phyloP scores from a whole-genome alignment of 2,888 invertebrate genomes.

The Tanytarsus gracilentus region DNA sequence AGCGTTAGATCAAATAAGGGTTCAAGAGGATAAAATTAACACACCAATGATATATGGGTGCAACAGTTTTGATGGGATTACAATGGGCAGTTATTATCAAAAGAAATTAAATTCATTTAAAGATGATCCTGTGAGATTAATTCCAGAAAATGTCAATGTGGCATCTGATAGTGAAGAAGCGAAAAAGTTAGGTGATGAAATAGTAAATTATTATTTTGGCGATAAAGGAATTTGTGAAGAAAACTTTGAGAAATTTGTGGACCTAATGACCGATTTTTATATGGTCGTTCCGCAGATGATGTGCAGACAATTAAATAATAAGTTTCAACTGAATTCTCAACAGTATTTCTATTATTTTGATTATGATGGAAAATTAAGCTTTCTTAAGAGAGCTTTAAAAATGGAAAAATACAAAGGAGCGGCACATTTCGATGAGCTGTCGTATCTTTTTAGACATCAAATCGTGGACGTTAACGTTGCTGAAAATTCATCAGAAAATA shows the following conservation, averaged over 20 bases:
- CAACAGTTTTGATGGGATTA: conserved; percentile 49
- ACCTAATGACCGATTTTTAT: conserved; percentile 46
- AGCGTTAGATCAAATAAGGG: conserved; percentile 44
- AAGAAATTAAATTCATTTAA: conserved; percentile 35
- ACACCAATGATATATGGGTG: conserved; percentile 49
- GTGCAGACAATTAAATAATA: conserved; percentile 36
- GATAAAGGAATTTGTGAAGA: conserved; percentile 40
- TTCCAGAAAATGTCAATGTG: conserved; percentile 37
- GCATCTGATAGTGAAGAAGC: conserved; percentile 29
- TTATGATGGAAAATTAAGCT: conserved; percentile 49
- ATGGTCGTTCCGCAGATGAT: conserved; percentile 36
- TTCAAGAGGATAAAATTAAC: conserved; percentile 39
- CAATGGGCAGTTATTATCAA: conserved; percentile 35
- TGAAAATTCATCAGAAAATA: conserved; percentile 33
- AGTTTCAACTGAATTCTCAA: conserved; percentile 31
- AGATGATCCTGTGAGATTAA: conserved; percentile 36
- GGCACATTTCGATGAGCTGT: conserved; percentile 53
- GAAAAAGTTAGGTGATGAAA: conserved; percentile 32
- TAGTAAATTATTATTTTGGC: conserved; percentile 44
- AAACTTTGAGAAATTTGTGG: conserved; percentile 42
- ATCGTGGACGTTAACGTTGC: conserved; percentile 30
- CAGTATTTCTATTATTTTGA: conserved; percentile 48
- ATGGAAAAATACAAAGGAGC: conserved; percentile 46
- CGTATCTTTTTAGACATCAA: conserved; percentile 46
- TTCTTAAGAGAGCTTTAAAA: conserved; percentile 44